phyloP scores from a whole-genome alignment of 2,888 invertebrate species.

The Aspidiotus destructor region DNA sequence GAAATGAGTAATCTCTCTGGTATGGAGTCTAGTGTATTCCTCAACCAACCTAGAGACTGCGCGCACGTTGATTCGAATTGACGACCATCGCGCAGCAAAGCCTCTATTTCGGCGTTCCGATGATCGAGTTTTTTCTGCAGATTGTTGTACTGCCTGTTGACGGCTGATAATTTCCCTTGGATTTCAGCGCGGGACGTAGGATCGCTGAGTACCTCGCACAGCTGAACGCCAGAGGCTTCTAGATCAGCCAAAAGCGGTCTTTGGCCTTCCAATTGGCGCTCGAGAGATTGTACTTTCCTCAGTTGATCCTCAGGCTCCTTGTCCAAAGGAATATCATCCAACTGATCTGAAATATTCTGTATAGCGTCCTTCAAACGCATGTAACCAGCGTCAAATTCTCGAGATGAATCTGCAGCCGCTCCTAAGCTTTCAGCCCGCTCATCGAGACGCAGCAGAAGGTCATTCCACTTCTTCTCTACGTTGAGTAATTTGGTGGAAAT shows the following conservation, averaged over 20 bases:
- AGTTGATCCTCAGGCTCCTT: conserved; percentile 79
- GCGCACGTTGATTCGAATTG: conserved; percentile 83
- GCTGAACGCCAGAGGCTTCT: conserved; percentile 78
- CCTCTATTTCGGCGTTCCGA: conserved; percentile 82
- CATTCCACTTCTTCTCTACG: conserved; percentile 53
- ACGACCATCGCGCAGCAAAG: conserved; percentile 61
- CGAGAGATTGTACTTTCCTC: conserved; percentile 67
- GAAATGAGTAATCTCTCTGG: conserved; percentile 73
- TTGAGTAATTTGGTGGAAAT: conserved; percentile 62
- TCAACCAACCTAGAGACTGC: conserved; percentile 81
- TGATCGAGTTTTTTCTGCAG: conserved; percentile 82
- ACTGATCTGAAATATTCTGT: conserved; percentile 72
- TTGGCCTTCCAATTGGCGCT: conserved; percentile 79
- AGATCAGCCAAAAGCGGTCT: conserved; percentile 77
- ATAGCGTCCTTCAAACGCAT: conserved; percentile 75
- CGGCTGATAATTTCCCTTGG: conserved; percentile 71
- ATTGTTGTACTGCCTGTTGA: conserved; percentile 79
- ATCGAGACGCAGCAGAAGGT: conserved; percentile 58
- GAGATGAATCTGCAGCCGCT: conserved; percentile 82
- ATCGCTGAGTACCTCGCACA: conserved; percentile 80
- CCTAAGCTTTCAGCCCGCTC: conserved; percentile 81
- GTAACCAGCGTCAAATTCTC: conserved; percentile 83
- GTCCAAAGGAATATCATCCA: conserved; percentile 70
- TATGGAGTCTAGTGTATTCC: conserved; percentile 64
- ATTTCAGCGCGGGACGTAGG: conserved; percentile 84